These are phyloP conservation scores for Gobius niger DNA, from an alignment of 2,113 vertebrate species.

Conservation along the genomic window DNA sequence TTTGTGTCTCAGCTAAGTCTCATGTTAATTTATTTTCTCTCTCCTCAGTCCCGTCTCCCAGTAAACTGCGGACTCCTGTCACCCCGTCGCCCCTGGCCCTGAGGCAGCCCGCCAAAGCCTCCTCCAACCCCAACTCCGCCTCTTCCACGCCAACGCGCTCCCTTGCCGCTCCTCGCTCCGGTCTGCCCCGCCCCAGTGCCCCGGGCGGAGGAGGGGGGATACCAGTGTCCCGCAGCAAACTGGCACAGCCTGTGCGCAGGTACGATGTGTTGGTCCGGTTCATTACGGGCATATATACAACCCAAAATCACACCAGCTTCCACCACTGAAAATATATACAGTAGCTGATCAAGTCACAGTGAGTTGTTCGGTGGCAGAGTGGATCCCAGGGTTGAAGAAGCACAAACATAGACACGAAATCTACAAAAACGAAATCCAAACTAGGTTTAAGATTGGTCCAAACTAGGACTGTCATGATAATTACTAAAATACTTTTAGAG, in stretches of 20 bases:
- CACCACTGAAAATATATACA: no score
- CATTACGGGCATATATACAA: no score
- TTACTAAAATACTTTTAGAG: no score
- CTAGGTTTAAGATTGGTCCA: no score
- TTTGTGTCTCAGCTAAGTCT: not conserved
- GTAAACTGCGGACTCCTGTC: slow-evolving; percentile 90
- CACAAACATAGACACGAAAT: no score
- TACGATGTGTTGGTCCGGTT: slow-evolving; percentile 38
- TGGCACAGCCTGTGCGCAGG: slow-evolving; percentile 96
- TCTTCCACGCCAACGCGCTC: slow-evolving; percentile 86
- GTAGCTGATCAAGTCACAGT: no score
- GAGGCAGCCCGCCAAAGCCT: slow-evolving; percentile 92
- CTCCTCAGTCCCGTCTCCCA: slow-evolving; percentile 89
- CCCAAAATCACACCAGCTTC: no score
- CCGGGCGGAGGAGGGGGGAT: slow-evolving; percentile 78
- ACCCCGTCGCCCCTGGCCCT: slow-evolving; percentile 91
- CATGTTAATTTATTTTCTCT: slow-evolving; percentile 2
- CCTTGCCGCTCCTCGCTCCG: slow-evolving; percentile 83
- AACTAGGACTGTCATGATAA: no score
- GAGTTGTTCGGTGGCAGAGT: no score
- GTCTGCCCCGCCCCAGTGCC: slow-evolving; percentile 89
- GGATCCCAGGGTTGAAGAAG: no score
- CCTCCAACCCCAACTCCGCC: slow-evolving; percentile 82
- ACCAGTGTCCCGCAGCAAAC: slow-evolving; percentile 95
- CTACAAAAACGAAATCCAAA: no score